Base-by-base conservation (phyloP, 64 coral and sea anemone genomes). In the Cladopsammia gracilis region DNA sequence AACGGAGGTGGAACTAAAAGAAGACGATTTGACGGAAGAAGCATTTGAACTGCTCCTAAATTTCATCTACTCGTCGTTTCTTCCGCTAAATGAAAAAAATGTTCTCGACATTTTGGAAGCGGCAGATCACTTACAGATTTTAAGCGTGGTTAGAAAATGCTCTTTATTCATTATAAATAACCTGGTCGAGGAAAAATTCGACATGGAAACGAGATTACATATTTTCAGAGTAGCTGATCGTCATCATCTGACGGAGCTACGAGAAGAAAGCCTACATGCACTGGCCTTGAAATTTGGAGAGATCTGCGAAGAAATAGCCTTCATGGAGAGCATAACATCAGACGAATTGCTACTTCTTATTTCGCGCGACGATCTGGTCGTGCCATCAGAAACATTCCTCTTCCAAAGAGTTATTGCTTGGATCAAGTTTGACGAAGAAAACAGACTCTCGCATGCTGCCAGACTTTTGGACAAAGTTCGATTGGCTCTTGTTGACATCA, bases 71-170 rank as follows among this genome's bases (percentile, higher is more conserved):
- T 62, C 70, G 12, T 80, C 78, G 0, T 22, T 62, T 26, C 54
- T 92, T 6, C 67, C 79, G 48, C 68, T 92, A 25, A 92, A 50
- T 25, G 70, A 80, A 74, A 50, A 48, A 4, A 92, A 75, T 74
- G 89, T 92, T 16, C 25, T 92, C 42, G 89, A 71, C 49, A 70
- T 92, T 48, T 73, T 92, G 44, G 79, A 83, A 74, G 89, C 89
- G 10, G 66, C 89, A 12, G 89, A 92, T 49, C 82, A 92, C 13
- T 24, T 92, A 34, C 67, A 92, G 72, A 83, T 92, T 25, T 58
- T 48, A 4, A 51, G 67, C 67, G 78, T 70, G 7, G 54, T 92
- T 18, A 71, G 44, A 15, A 82, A 52, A 47, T 92, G 89, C 67
- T 74, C 78, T 22, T 48, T 73, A 48, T 92, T 73, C 77, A 92